phyloP scores from a whole-genome alignment of 2,113 vertebrate species.

The Puma concolor region DNA sequence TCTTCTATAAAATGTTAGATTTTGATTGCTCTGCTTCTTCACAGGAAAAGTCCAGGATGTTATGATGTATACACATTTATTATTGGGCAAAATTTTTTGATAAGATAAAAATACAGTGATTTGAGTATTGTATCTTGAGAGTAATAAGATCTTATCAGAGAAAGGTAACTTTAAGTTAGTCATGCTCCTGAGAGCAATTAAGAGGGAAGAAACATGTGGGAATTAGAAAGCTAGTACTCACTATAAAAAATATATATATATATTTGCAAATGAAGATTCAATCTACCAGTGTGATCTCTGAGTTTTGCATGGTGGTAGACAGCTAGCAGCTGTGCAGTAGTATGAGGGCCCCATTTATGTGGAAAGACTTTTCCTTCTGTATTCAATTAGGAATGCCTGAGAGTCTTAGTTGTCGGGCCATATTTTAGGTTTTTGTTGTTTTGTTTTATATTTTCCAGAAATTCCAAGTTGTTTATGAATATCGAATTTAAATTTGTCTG shows the following conservation, averaged over 20 bases:
- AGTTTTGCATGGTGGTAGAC: background rate
- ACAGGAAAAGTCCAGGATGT: background rate
- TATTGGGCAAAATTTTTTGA: background rate
- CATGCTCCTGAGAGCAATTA: slow-evolving; percentile 18
- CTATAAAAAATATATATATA: background rate
- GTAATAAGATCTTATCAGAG: slow-evolving; percentile 26
- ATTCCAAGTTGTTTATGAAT: background rate
- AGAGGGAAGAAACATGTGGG: background rate
- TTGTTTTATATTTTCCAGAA: background rate
- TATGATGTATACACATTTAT: slow-evolving; percentile 46
- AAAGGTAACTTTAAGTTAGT: slow-evolving; percentile 45
- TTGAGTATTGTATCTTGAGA: background rate
- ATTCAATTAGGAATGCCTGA: background rate
- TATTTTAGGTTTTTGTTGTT: background rate
- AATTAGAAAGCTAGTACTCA: background rate
- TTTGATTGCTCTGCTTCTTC: slow-evolving; percentile 35
- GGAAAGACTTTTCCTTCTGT: background rate
- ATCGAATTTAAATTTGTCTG: background rate
- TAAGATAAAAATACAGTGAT: slow-evolving; percentile 12
- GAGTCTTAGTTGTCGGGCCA: background rate
- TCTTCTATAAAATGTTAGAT: slow-evolving; percentile 53
- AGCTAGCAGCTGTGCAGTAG: background rate
- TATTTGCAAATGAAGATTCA: background rate
- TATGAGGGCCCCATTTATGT: background rate
- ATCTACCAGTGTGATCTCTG: background rate